Evolutionary conservation across 2,113 vertebrate species (phyloP), one percentile per base, ranked within the genome.

Genomic region (Galeopterus variegatus): DNA sequence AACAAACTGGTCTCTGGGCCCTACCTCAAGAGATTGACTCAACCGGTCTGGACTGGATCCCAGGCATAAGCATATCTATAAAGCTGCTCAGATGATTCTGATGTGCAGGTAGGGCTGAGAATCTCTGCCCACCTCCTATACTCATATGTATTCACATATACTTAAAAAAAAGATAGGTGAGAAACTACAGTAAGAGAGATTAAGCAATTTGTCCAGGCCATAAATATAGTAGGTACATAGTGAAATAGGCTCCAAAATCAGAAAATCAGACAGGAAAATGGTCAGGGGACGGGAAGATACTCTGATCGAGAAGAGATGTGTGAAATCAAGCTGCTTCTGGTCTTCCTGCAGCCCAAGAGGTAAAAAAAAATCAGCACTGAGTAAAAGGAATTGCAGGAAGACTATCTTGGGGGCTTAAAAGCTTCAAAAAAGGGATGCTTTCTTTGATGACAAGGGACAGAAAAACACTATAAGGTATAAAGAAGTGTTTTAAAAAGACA

Each of bases 391-490:
- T 0, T 77, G 72, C n/a, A 82, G 62, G 62, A 48, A 70, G 28
- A 75, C 15, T 0, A 23, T 21, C 41, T 31, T n/a, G 10, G 15
- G 45, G 52, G 31, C 12, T 48, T 33, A 58, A 85, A 72, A 36
- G 8, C 76, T 77, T 84, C 12, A 48, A 45, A 77, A 36, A 69
- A 24, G 62, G 50, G 48, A 31, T 26, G 28, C 10, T 86, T 90
- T 83, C 21, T 28, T 79, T 89, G 60, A 72, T 86, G 56, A 62
- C 67, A 92, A 93, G 48, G 54, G 48, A 58, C 36, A 87, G 82
- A 54, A 85, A 93, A 76, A 13, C 31, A 45, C 48, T n/a, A 31
- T 48, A 76, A 64, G 17, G 5, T 64, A 10, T n/a, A 79, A 87
- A 92, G 41, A 82, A 58, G 24, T n/a, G 36, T 58, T 82, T 36